Base-by-base conservation (phyloP, 2,113 vertebrate species). In the Hiodon tergisus region DNA sequence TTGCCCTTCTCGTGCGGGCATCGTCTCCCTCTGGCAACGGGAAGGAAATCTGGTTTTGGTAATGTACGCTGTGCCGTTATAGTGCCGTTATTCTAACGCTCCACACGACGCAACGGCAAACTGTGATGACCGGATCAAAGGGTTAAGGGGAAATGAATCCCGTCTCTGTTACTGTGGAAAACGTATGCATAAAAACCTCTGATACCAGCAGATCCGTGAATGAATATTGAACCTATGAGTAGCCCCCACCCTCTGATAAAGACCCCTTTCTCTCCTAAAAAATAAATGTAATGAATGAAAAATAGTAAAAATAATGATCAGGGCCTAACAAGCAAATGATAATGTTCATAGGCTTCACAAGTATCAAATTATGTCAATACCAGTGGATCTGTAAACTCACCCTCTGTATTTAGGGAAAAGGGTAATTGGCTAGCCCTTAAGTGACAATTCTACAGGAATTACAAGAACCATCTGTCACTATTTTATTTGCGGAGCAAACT, bases 1-100 rank as follows among this genome's bases (percentile, higher is more conserved):
- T 55, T 66, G 73, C 73, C 16, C 53, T 68, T 75, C 48, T 75
- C 50, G 53, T 75, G 68, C 65, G 59, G 73, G 73, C 62, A 57
- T 57, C 9, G 63, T 16, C 63, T 51, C 6, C 52, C 17, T 47
- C 53, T 74, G 52, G 66, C 67, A 68, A 51, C 13, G 67, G 51
- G 67, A 69, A 69, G 50, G 14, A 53, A 48, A 69, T 69, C 65
- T 74, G 72, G 61, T 58, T 74, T 66, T 52, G 72, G 13, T 68
- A 47, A 59, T 48, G 57, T 60, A 13, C 60, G 8, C 68, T 59
- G 59, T 46, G 14, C 9, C 17, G 65, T 52, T 67, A 52, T 75
- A 31, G 31, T 17, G 52, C 46, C 10, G 14, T 13, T 3, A n/a
- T 10, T 51, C 17, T 59, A 47, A 75, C 53, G 47, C 51, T 67